Base-by-base conservation (phyloP, 1,140 invertebrate species). In the Cotesia typhae region DNA sequence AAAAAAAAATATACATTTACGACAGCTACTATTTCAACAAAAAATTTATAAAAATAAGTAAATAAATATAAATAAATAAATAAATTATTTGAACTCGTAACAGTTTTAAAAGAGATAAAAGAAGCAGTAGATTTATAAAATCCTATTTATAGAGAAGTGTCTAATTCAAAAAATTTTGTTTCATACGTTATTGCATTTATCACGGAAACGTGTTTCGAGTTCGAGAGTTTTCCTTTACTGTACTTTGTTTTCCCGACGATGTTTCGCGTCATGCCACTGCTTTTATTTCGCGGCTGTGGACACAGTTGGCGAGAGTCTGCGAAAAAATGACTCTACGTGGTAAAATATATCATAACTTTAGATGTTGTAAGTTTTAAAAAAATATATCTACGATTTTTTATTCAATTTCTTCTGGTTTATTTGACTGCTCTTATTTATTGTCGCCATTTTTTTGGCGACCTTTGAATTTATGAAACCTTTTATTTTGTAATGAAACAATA, bases 111-210 rank as follows among this genome's bases (percentile, higher is more conserved):
- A 52, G 60, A 35, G 17, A 12, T 47, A 51, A n/a, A 35, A 28
- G 28, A 38, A 28, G 12, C 53, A 66, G 52, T 75, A 70, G 72
- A 78, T 73, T 47, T 47, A 78, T 80, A 78, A 77, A 78, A 77
- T 76, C 74, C 76, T 74, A 75, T 76, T 9, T 47, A 47, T 47
- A 47, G 41, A 47, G 41, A 72, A 75, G 75, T 72, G 78, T 80
- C 79, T 83, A 84, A 83, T 84, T 82, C 81, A 81, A 77, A 67
- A 76, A 78, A 65, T 47, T 47, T 47, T 80, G 79, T 81, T 83
- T 84, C 81, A 84, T 83, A 82, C 75, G 81, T 81, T 82, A 83
- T 84, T 83, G 80, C 83, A 83, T 84, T 83, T 83, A 82, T 83
- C 83, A 80, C 79, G 66, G 20, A 70, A 79, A 83, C 82, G 82